Conservation (phyloP, 1,140 invertebrate species). For the Lepidurus packardi region DNA sequence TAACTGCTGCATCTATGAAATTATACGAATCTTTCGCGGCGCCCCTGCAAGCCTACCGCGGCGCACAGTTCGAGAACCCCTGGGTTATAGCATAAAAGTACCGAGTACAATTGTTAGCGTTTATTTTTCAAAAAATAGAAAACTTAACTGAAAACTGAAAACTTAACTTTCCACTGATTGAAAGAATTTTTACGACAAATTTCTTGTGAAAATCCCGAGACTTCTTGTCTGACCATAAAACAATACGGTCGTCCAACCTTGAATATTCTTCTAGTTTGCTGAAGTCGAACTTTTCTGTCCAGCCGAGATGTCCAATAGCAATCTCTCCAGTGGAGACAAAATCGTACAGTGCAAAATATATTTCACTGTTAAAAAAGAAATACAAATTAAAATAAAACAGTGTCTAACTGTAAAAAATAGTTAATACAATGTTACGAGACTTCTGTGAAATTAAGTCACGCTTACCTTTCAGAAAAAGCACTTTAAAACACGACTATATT, state of each 20-base stretch:
- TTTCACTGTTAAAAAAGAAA: neutral
- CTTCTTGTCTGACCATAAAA: neutral
- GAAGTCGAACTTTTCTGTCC: neutral
- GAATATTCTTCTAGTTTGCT: neutral
- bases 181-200: neutral
- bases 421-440: neutral
- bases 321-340: neutral
- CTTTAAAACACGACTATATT: neutral
- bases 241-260: neutral
- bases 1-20: no score
- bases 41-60: no score
- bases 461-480: neutral
- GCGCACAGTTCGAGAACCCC: neutral
- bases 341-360: neutral
- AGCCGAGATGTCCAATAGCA: no score
- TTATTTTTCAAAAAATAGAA: neutral
- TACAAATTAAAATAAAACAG: neutral
- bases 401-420: neutral
- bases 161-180: neutral
- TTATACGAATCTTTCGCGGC: no score
- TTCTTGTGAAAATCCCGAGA: neutral
- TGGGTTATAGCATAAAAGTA: neutral
- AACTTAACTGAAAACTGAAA: neutral
- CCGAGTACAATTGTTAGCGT: constrained; percentile 1
- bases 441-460: neutral